Evolutionary conservation across 92 coral and sea anemone species (phyloP), one percentile per base, ranked within the genome.

Genomic region (Actinostola sp.): DNA sequence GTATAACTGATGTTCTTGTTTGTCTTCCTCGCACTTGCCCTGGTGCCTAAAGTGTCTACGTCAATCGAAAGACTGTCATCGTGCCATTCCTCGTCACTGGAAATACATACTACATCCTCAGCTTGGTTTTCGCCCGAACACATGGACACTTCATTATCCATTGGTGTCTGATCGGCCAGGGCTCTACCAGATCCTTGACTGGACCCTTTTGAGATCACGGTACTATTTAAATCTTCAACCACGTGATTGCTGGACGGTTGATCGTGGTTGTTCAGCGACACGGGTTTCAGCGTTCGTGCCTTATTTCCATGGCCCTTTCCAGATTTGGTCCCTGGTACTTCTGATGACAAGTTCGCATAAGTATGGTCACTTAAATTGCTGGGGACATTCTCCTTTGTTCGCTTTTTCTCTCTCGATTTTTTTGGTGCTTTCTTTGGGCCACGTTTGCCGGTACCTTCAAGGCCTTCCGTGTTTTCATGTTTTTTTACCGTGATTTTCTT

Each of bases 31-130:
- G 41, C 50, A 34, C 81, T 75, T 35, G 60, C 3, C 24, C 79
- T 59, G 24, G 26, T 58, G 1, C 69, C 70, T 2, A 73, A 46
- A 8, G 17, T 29, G 44, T 42, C 39, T 1, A 23, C 17, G 46
- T 71, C 77, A 24, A 71, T 58, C 15, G n/a, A 1, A 10, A 54
- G 43, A 26, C 4, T 16, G 10, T 21, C 19, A 35, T 71, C 77
- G 28, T 58, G 19, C 77, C 77, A 71, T 11, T 71, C 77, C 24
- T 71, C 66, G 23, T 71, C 76, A 53, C 76, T 70, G 17, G 69
- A 38, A 28, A 36, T 3, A 19, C 12, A 2, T 4, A 60, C 30
- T 9, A 12, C 31, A 53, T 11, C 53, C 21, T 6, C 44, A 39
- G 7, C 44, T 39, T 39, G 8, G 8, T 39, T 14, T 39, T 39